Evolutionary conservation across 2,888 invertebrate genomes (phyloP).

Genomic region (Xestoiulus laeticollis): DNA sequence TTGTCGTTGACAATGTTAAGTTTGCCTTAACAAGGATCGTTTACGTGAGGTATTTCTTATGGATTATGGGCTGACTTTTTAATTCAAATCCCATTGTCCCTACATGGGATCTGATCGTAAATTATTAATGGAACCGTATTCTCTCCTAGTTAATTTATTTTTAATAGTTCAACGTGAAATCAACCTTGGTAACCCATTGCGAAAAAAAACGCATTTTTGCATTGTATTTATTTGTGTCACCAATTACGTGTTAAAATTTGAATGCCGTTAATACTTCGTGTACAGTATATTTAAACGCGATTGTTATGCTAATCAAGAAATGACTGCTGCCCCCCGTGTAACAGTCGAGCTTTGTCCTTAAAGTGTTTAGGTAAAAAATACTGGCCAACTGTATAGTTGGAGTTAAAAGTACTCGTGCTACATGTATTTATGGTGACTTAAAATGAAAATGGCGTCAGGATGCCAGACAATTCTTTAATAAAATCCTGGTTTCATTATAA

Average conservation of each 20-base stretch:
- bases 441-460: not conserved
- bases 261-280: not conserved
- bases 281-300: not conserved
- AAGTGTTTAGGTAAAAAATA: not conserved
- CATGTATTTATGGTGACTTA: not conserved
- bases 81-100: not conserved
- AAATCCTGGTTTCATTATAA: no score
- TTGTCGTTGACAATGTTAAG: no score
- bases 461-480: not conserved
- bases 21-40: no score
- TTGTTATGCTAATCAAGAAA: conserved; percentile 22
- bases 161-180: not conserved
- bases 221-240: conserved; percentile 21
- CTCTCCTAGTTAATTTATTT: not conserved
- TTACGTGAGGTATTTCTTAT: not conserved
- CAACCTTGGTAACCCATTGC: conserved; percentile 28
- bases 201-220: not conserved
- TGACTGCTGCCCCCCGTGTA: not conserved
- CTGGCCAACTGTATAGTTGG: not conserved
- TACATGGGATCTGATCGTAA: not conserved
- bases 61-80: not conserved
- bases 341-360: not conserved
- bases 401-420: not conserved
- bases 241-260: conserved; percentile 25
- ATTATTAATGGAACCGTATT: not conserved